Evolutionary conservation across 2,113 vertebrate species (phyloP), one percentile per base, ranked within the genome.

Genomic region (Mugil cephalus): DNA sequence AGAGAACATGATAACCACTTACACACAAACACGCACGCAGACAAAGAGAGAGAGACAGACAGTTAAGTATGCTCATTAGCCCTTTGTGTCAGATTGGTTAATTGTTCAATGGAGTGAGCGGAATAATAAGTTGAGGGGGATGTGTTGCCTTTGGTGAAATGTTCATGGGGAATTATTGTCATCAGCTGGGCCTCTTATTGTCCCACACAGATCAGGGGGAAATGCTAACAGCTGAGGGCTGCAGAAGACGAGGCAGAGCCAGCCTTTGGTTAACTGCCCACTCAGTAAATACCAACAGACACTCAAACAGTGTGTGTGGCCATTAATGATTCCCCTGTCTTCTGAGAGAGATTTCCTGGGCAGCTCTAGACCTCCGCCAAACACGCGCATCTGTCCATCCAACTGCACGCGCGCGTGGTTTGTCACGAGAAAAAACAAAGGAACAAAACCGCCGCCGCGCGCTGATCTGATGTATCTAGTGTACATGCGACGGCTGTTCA

Each of bases 91-190:
- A 87, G 24, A 74, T 82, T 74, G 79, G 83, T 88, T 90, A 87
- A 91, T 90, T 88, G 86, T 87, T 84, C 87, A 84, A 61, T 72
- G 81, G 77, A 88, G 88, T 78, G 85, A 83, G 69, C 0, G 10
- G 85, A 86, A 85, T 85, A 87, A 84, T 86, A 82, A 84, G 70
- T 73, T 58, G 73, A 42, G 45, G 61, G 53, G 71, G 80, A 63
- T 72, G 71, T 77, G 78, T 45, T 69, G 88, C 81, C 75, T 78
- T 79, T 47, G 69, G 85, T 79, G 77, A 66, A 77, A 76, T 65
- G 38, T 83, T 87, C 73, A 58, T 18, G n/a, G 58, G 63, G 53
- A 77, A 81, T 74, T 61, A 51, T 78, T 76, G 47, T 76, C 79
- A 60, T 87, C 83, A 83, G 58, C 66, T 69, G 71, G 42, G 60